These are phyloP conservation scores for Ophioninae sp. DNA, from an alignment of 2,888 invertebrate species.

Conservation along the genomic window DNA sequence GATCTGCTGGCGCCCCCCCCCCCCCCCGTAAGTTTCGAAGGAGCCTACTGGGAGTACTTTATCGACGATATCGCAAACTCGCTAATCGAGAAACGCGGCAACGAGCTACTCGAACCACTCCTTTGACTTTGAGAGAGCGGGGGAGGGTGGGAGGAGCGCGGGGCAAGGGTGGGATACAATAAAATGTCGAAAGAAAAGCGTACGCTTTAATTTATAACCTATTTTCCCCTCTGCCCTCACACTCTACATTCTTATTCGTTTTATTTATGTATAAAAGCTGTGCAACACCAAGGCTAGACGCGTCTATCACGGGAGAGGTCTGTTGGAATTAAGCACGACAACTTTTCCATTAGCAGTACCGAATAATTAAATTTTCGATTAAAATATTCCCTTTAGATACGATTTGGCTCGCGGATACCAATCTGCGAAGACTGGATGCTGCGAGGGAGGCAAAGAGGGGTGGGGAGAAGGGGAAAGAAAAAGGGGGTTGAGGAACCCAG, in stretches of 20 bases:
- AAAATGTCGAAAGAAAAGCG: conserved; percentile 54
- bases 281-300: conserved; percentile 11
- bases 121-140: too few relatives aligned
- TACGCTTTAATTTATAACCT: conserved; percentile 36
- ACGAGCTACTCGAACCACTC: conserved; percentile 36
- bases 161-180: conserved; percentile 25
- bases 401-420: not conserved
- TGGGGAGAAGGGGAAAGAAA: not conserved
- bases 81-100: conserved; percentile 53
- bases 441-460: not conserved
- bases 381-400: not conserved
- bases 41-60: conserved; percentile 24
- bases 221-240: not conserved
- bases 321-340: conserved; percentile 47
- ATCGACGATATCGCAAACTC: conserved; percentile 44
- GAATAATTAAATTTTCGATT: conserved; percentile 57
- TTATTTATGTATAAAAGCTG: conserved; percentile 36
- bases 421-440: not conserved
- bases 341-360: conserved; percentile 54
- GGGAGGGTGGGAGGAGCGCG: not conserved
- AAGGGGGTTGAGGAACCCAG: not conserved
- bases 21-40: not conserved
- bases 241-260: not conserved
- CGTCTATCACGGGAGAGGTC: conserved; percentile 14
- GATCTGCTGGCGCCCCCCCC: not conserved